These are phyloP conservation scores for Thyatira batis DNA, from an alignment of 2,888 invertebrate species.

Conservation along the genomic window DNA sequence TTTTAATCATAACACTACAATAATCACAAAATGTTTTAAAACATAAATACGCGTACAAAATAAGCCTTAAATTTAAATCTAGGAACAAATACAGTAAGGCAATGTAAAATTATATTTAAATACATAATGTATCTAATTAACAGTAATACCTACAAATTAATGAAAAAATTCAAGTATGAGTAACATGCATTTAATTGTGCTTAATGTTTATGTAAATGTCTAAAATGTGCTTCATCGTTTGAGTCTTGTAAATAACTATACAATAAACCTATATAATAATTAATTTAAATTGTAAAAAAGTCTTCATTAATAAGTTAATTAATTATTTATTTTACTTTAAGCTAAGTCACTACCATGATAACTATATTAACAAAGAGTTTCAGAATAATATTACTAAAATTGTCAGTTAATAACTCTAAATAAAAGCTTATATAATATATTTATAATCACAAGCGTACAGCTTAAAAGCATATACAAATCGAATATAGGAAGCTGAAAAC, in stretches of 20 bases:
- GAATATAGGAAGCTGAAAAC: no score
- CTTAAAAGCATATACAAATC: no score
- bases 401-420: no score
- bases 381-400: no score
- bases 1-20: conserved; percentile 9
- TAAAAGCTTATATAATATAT: no score
- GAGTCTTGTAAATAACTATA: background rate
- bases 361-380: no score
- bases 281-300: no score
- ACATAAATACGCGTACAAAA: conserved; percentile 22
- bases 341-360: no score
- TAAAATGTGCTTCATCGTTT: conserved; percentile 2
- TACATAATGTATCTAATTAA: background rate
- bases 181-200: conserved; percentile 15
- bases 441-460: no score
- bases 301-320: no score
- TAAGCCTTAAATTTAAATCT: conserved; percentile 13
- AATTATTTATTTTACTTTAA: no score
- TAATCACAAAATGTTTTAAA: conserved; percentile 12
- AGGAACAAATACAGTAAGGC: conserved; percentile 24
- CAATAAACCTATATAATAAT: background rate
- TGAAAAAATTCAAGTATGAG: background rate
- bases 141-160: background rate
- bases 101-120: background rate
- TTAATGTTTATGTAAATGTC: conserved; percentile 2